Conservation (phyloP, 2,888 invertebrate species). For the Achlya flavicornis region DNA sequence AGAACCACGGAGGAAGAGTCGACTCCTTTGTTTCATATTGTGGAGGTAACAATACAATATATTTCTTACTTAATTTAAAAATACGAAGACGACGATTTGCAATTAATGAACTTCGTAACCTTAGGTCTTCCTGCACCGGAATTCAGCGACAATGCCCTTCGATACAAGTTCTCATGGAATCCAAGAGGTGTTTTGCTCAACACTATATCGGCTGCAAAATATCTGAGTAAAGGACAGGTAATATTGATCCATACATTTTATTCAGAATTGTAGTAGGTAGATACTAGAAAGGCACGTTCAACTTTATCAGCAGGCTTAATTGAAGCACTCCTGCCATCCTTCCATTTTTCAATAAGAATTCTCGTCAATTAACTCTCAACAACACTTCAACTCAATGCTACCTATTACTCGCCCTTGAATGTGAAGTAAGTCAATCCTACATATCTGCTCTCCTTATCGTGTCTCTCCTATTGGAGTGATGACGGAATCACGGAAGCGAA, state of each 20-base stretch:
- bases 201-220: slow-evolving; percentile 95
- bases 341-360: too few relatives aligned
- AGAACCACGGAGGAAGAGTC: slow-evolving; percentile 94
- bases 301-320: too few relatives aligned
- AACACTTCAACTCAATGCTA: too few relatives aligned
- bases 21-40: slow-evolving; percentile 98
- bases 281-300: too few relatives aligned
- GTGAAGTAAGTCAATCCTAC: too few relatives aligned
- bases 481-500: too few relatives aligned
- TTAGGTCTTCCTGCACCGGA: slow-evolving; percentile 97
- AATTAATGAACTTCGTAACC: not conserved
- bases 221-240: slow-evolving; percentile 91
- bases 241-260: not conserved
- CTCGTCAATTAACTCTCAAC: too few relatives aligned
- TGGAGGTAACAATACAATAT: slow-evolving; percentile 84
- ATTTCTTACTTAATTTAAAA: not conserved
- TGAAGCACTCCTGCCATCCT: too few relatives aligned
- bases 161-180: slow-evolving; percentile 98
- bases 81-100: not conserved
- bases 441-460: too few relatives aligned
- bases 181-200: slow-evolving; percentile 96
- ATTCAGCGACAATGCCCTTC: slow-evolving; percentile 93
- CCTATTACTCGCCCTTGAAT: too few relatives aligned
- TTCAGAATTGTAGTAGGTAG: not conserved
- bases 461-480: too few relatives aligned